A percentile compares a stretch with the other conserved stretches of the same genome.
phyloP scores from a whole-genome alignment of 2,888 invertebrate species.

The Cheilosia impressa region DNA sequence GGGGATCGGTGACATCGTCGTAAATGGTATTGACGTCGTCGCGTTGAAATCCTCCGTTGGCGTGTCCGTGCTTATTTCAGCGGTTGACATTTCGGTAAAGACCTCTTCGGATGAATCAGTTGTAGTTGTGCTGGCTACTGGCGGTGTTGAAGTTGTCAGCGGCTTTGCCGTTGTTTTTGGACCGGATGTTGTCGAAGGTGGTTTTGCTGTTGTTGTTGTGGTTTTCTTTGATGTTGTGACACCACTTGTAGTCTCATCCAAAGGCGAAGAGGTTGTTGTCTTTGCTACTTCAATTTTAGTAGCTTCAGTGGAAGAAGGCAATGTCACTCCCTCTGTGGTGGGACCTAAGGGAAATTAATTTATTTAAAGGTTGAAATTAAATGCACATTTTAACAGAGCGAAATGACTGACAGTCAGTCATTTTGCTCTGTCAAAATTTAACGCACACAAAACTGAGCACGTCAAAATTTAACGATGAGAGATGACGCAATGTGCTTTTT shows the following conservation, averaged over 20 bases:
- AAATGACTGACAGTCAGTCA: no score
- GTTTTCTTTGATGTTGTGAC: slow-evolving; percentile 25
- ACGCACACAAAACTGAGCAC: no score
- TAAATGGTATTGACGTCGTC: slow-evolving; percentile 74
- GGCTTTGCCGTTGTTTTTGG: slow-evolving; percentile 32
- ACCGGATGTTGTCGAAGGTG: slow-evolving; percentile 48
- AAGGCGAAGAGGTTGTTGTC: slow-evolving; percentile 22
- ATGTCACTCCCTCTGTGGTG: slow-evolving; percentile 56
- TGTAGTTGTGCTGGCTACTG: slow-evolving; percentile 4
- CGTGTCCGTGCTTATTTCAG: slow-evolving; percentile 32
- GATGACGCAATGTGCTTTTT: no score
- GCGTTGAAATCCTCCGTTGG: slow-evolving; percentile 69
- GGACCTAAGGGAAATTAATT: neutral
- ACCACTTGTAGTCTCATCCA: slow-evolving; percentile 31
- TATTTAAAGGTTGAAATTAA: neutral
- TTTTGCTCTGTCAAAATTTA: no score
- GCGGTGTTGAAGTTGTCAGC: slow-evolving; percentile 16
- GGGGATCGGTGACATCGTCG: slow-evolving; percentile 78
- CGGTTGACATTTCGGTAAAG: slow-evolving; percentile 33
- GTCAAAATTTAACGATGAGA: no score
- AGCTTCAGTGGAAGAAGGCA: slow-evolving; percentile 76
- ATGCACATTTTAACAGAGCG: neutral
- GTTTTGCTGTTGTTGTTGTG: slow-evolving; percentile 54
- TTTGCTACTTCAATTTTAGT: slow-evolving; percentile 77
- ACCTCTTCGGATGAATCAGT: slow-evolving; percentile 39